Conservation (phyloP, 2,113 vertebrate species). For the Mandrillus leucophaeus region DNA sequence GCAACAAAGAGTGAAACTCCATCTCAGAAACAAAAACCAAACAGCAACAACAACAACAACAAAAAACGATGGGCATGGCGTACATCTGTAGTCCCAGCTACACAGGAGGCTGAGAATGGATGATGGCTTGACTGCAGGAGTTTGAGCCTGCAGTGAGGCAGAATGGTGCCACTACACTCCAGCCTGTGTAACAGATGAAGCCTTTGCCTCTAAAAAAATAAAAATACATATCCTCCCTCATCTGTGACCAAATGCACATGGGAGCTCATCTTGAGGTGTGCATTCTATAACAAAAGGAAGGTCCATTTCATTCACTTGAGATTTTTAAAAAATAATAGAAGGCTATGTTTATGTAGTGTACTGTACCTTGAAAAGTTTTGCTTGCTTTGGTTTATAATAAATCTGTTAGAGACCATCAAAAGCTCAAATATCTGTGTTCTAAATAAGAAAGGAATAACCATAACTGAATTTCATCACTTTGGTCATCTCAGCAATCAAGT, state of each 20-base stretch:
- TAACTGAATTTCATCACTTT: background rate
- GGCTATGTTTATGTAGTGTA: background rate
- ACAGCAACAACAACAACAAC: no score
- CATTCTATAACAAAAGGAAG: background rate
- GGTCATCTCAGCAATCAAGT: background rate
- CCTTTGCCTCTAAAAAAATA: no score
- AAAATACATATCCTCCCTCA: background rate
- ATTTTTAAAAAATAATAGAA: background rate
- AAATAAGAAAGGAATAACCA: background rate
- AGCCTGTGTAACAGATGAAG: no score
- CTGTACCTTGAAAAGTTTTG: background rate
- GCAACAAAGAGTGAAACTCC: no score
- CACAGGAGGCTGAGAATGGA: no score
- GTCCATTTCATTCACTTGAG: background rate
- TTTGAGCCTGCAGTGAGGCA: no score
- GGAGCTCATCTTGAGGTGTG: background rate
- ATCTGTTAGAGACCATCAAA: background rate
- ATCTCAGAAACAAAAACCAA: no score
- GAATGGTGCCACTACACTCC: no score
- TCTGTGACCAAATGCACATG: background rate
- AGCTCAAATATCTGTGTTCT: background rate
- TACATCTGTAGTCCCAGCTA: no score
- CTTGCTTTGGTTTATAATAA: background rate
- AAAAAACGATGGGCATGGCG: no score
- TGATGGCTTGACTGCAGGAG: no score